These are phyloP conservation scores for Psittacula derbiana DNA, from an alignment of 2,797 vertebrate genomes.

Conservation along the genomic window DNA sequence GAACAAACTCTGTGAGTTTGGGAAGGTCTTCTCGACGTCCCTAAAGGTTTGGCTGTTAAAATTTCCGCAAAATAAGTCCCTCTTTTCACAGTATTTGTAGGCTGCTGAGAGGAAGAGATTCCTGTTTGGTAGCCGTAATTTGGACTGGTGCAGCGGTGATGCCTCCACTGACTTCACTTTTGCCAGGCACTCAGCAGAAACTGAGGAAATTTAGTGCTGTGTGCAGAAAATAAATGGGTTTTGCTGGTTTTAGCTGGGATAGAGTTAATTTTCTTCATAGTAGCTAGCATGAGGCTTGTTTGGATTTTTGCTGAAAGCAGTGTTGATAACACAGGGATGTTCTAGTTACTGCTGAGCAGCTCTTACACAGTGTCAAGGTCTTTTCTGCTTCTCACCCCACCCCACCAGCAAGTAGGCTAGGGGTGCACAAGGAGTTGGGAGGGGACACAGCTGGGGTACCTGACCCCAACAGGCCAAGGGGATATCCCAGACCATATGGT, in stretches of 20 bases:
- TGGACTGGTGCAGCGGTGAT: background rate
- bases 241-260: background rate
- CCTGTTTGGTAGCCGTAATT: background rate
- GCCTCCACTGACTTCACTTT: background rate
- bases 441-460: background rate
- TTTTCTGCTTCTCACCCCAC: background rate
- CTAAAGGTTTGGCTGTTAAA: background rate
- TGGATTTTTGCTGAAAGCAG: background rate
- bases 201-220: background rate
- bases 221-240: background rate
- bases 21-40: background rate
- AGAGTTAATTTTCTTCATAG: background rate
- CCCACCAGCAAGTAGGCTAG: background rate
- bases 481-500: background rate
- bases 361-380: background rate
- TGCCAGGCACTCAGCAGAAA: background rate
- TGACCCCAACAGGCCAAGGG: background rate
- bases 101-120: background rate
- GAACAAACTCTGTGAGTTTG: background rate
- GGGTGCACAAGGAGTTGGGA: background rate
- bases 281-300: background rate
- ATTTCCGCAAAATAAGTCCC: background rate
- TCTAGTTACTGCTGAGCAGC: background rate
- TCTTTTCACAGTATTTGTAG: background rate
- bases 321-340: background rate